Conservation (phyloP, 2,113 vertebrate species). For the Typhlomys cinereus region DNA sequence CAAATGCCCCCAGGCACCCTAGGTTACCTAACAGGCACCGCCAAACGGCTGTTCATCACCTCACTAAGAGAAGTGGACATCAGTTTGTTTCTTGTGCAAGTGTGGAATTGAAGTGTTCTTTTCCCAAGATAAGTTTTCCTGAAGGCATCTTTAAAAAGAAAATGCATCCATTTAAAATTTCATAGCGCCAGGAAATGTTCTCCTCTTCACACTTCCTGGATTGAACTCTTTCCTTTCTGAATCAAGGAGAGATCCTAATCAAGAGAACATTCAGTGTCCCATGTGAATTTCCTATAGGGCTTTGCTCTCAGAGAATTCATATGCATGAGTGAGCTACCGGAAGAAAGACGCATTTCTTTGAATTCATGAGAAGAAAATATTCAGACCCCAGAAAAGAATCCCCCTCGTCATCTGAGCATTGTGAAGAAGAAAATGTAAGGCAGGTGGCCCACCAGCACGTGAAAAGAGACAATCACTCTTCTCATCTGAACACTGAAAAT, state of each 20-base stretch:
- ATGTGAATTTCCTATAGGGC: conserved; percentile 23
- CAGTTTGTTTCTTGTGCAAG: conserved; percentile 57
- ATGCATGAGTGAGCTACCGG: conserved; percentile 49
- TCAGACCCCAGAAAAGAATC: background rate
- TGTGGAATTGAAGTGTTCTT: conserved; percentile 45
- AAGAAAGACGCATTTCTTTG: conserved; percentile 55
- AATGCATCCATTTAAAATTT: conserved; percentile 54
- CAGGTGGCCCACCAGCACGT: background rate
- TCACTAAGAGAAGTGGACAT: conserved; percentile 61
- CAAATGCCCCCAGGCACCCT: background rate
- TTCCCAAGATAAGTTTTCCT: conserved; percentile 48
- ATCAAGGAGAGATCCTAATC: conserved; percentile 51
- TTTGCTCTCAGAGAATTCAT: background rate
- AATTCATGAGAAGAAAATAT: conserved; percentile 51
- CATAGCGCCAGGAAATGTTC: conserved; percentile 45
- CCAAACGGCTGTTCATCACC: conserved; percentile 7
- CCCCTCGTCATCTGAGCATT: conserved; percentile 2
- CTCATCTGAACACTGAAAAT: conserved; percentile 40
- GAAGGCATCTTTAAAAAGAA: conserved; percentile 52
- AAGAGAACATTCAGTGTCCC: background rate
- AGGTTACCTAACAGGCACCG: conserved; percentile 29
- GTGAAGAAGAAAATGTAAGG: conserved; percentile 39
- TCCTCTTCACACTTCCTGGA: conserved; percentile 22
- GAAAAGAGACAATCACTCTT: conserved; percentile 38
- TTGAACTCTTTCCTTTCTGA: conserved; percentile 32